Base-by-base conservation (phyloP, 2,888 invertebrate species). In the Tholera decimalis region DNA sequence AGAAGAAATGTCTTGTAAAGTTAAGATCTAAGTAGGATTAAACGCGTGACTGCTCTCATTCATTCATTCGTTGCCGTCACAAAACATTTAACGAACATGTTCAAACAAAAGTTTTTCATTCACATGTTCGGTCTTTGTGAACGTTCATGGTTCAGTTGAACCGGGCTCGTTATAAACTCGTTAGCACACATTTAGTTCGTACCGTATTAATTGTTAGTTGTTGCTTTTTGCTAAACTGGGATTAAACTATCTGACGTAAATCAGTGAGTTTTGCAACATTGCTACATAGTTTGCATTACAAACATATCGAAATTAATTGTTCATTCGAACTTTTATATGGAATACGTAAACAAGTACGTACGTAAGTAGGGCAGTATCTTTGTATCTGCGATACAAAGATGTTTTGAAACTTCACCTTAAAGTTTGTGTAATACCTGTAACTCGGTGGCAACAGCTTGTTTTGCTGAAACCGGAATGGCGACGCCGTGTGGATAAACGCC, bases 41-140 rank as follows among this genome's bases (percentile, higher is more conserved):
- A 3, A 41, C 18, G 6, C 15, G 15, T 26, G 39, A 41, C 44
- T 39, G 8, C n/a, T 51, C 26, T 51, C 3, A 8, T 49, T 49
- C 41, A 55, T 55, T 59, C 50, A 55, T 55, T 59, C 50, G 50
- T 43, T 46, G 41, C 59, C 7, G 22, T 9, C 35, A 22, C 37
- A 11, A 69, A 73, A 71, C 39, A 64, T 59, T 71, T 72, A 77
- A 73, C 46, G 58, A 73, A 41, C 61, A 62, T 30, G 46, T 63
- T 55, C 37, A 37, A 46, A 56, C 51, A 64, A 77, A 77, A 73
- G 56, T 57, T 53, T 43, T 54, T 39, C 50, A 70, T 61, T 61
- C 39, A 49, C 53, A 69, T 26, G 57, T 43, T 41, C 33, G 18
- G 39, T 53, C 47, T 44, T 57, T 54, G 53, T 46, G 49, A 57